Conservation (phyloP, 1,140 invertebrate species). For the Trichogramma pretiosum region DNA sequence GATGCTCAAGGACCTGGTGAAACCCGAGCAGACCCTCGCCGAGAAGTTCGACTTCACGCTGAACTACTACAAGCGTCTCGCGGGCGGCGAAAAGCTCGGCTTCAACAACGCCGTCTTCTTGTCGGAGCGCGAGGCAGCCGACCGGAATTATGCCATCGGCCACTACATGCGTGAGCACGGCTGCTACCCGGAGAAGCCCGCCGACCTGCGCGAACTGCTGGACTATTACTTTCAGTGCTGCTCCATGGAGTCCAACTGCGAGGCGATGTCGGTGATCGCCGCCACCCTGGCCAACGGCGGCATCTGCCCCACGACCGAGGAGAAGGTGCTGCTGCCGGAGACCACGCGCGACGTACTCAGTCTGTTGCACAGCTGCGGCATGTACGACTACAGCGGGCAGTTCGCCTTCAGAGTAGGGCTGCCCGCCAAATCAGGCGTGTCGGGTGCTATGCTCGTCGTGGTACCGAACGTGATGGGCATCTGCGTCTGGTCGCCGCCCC, state of each 20-base stretch:
- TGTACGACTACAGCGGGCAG: conserved; percentile 96
- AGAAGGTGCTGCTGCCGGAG: conserved; percentile 79
- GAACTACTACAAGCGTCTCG: conserved; percentile 71
- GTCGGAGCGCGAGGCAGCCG: conserved; percentile 91
- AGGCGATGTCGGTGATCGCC: conserved; percentile 86
- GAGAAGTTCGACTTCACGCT: conserved; percentile 83
- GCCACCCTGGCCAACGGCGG: conserved; percentile 96
- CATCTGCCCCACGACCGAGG: conserved; percentile 91
- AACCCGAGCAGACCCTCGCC: conserved; percentile 77
- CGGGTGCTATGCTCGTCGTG: conserved; percentile 85
- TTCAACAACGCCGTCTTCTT: conserved; percentile 96
- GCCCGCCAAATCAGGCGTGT: conserved; percentile 94
- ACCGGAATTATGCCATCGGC: conserved; percentile 92
- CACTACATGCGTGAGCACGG: conserved; percentile 98
- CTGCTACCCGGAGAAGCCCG: conserved; percentile 84
- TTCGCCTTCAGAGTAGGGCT: conserved; percentile 96
- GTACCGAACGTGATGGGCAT: conserved; percentile 96
- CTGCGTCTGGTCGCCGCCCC: conserved; percentile 87
- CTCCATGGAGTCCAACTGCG: conserved; percentile 90
- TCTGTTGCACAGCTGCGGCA: conserved; percentile 96
- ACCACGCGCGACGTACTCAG: conserved; percentile 76
- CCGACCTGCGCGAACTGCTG: conserved; percentile 83
- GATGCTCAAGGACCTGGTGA: conserved; percentile 72
- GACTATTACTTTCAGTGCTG: conserved; percentile 98
- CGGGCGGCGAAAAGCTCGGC: conserved; percentile 83